Evolutionary conservation across 1,140 invertebrate species (phyloP), one percentile per base, ranked within the genome.

Genomic region (Caenorhabditis inopinata): DNA sequence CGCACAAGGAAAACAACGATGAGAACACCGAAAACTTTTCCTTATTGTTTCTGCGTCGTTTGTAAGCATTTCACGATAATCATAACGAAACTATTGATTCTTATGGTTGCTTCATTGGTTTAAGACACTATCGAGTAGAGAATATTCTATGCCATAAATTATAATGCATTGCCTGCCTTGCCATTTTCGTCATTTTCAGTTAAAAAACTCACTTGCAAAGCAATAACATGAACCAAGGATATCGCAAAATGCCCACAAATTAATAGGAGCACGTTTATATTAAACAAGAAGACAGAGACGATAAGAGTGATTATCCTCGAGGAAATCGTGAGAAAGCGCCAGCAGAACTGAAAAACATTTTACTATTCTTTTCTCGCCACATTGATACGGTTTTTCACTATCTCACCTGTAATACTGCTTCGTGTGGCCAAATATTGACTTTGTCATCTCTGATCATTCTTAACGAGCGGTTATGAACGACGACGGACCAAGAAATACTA

Each of bases 401-500:
- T 58, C 47, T 47, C 21, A 81, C 79, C 79, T 81, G 79, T 25
- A 81, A n/a, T 27, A 76, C n/a, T 25, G 79, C 47, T 45, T 81
- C 79, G 47, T 58, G 49, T n/a, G 53, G 48, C 49, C 45, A 53
- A 47, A 81, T 81, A 73, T 76, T 81, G 25, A 53, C 29, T 53
- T 81, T 81, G 35, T 81, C 74, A 27, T 48, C 42, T 23, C 79
- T 35, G 2, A 45, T 53, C 29, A 81, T 58, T 27, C 79, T 25
- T 42, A 81, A 49, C 7, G 79, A 74, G n/a, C 79, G 68, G 79
- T 81, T 68, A 46, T 81, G 79, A 75, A 76, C 74, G 21, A 51
- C 51, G 9, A 81, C 46, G 42, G 79, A 81, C 35, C 51, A 81
- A n/a, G 79, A 75, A 58, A 81, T 49, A 12, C 58, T 74, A 32